Conservation (phyloP, 1,140 invertebrate genomes). For the Heliconius hewitsoni region DNA sequence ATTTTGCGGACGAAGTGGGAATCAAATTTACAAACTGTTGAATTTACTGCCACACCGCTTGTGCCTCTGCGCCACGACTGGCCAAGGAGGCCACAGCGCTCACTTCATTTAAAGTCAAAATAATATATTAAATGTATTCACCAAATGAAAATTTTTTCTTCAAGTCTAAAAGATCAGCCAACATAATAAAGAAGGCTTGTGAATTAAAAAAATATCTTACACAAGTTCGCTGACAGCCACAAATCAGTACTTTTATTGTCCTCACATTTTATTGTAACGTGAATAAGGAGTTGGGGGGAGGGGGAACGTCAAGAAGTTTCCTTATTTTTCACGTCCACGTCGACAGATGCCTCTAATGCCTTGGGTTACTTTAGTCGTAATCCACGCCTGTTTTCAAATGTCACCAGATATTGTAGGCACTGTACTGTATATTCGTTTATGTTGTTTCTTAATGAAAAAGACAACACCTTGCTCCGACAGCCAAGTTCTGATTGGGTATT, state of each 20-base stretch:
- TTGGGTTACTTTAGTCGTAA: constrained; percentile 48
- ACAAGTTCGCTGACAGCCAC: constrained; percentile 6
- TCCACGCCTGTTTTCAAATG: constrained; percentile 41
- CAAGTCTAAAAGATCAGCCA: neutral
- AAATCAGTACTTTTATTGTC: constrained; percentile 25
- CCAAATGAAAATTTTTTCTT: too few species aligned
- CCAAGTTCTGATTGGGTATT: neutral
- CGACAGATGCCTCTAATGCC: constrained; percentile 52
- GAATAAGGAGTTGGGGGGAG: constrained; percentile 33
- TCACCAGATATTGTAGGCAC: constrained; percentile 18
- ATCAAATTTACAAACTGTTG: too few species aligned
- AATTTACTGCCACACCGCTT: too few species aligned
- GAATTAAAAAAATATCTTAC: neutral
- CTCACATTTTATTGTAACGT: constrained; percentile 53
- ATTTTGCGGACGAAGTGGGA: too few species aligned
- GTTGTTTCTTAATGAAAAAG: constrained; percentile 35
- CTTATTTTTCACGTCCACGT: constrained; percentile 54
- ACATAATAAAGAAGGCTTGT: neutral
- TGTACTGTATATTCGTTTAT: constrained; percentile 15
- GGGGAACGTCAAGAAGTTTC: constrained; percentile 40
- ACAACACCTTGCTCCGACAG: constrained; percentile 20
- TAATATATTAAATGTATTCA: too few species aligned
- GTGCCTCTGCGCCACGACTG: too few species aligned
- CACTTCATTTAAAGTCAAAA: too few species aligned
- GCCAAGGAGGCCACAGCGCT: too few species aligned